phyloP scores from a whole-genome alignment of 2,113 vertebrate genomes.

The Cyrtonyx montezumae region DNA sequence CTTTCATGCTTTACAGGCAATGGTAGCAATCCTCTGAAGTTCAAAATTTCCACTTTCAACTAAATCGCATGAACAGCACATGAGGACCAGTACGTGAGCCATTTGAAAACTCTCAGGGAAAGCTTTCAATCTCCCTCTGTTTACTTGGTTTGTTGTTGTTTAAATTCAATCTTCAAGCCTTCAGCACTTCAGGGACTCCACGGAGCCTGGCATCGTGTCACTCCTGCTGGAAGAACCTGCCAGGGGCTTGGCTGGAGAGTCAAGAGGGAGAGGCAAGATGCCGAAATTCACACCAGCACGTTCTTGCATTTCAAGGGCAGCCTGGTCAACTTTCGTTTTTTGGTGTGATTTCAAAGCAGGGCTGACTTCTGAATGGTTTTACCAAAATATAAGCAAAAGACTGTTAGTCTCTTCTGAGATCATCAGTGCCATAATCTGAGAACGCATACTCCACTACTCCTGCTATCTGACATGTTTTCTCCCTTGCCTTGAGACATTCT shows the following conservation, averaged over 20 bases:
- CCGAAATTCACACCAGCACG: neutral
- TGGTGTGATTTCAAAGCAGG: neutral
- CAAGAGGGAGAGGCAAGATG: neutral
- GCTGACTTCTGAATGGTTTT: neutral
- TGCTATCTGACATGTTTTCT: constrained; percentile 4
- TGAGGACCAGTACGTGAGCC: neutral
- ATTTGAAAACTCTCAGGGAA: neutral
- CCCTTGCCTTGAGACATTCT: constrained; percentile 29
- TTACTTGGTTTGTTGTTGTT: neutral
- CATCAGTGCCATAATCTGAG: neutral
- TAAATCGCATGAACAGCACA: neutral
- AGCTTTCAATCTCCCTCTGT: neutral
- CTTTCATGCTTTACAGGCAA: accelerated
- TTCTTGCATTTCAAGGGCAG: neutral
- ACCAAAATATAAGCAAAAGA: neutral
- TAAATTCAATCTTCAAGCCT: constrained; percentile 44
- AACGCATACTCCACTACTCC: neutral
- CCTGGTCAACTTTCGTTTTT: neutral
- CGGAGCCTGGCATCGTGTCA: neutral
- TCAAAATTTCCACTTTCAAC: neutral
- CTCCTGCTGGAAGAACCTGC: neutral
- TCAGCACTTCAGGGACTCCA: neutral
- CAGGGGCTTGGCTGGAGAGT: neutral
- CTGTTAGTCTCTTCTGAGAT: neutral
- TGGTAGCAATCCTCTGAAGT: neutral